These are phyloP conservation scores for Timema podura DNA, from an alignment of 2,888 invertebrate genomes.

Conservation along the genomic window DNA sequence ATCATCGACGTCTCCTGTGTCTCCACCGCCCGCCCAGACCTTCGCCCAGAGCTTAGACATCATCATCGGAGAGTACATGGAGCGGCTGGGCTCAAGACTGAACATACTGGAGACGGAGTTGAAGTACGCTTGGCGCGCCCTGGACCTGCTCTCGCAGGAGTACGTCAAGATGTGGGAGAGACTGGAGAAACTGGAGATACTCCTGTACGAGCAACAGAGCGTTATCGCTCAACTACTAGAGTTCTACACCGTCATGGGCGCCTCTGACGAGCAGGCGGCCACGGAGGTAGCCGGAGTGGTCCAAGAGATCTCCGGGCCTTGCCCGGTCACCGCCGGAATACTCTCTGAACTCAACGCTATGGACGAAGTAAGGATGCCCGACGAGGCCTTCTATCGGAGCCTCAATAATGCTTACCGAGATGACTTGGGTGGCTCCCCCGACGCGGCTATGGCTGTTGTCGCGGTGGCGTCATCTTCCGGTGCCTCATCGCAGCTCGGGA, in stretches of 20 bases:
- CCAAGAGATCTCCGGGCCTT: slow-evolving; percentile 18
- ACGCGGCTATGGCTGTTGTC: slow-evolving; percentile 40
- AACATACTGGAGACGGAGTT: slow-evolving; percentile 86
- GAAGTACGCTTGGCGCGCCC: slow-evolving; percentile 87
- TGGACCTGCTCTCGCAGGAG: slow-evolving; percentile 85
- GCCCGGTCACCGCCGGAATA: slow-evolving; percentile 29
- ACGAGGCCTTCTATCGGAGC: slow-evolving; percentile 84
- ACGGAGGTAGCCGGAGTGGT: slow-evolving; percentile 15
- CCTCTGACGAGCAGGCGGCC: slow-evolving; percentile 39
- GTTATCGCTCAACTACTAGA: slow-evolving; percentile 84
- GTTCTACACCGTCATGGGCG: slow-evolving; percentile 63
- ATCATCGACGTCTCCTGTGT: slow-evolving; percentile 20
- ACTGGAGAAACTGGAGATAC: slow-evolving; percentile 79
- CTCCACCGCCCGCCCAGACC: slow-evolving; percentile 25
- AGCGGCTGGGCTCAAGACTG: slow-evolving; percentile 78
- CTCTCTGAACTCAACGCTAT: slow-evolving; percentile 43
- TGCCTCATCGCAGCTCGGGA: slow-evolving; percentile 69
- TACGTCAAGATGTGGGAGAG: slow-evolving; percentile 93
- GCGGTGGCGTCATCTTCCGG: slow-evolving; percentile 58
- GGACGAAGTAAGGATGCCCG: slow-evolving; percentile 51
- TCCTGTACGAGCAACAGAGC: slow-evolving; percentile 84
- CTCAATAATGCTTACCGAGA: slow-evolving; percentile 84
- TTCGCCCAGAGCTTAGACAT: slow-evolving; percentile 37
- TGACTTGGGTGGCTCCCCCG: slow-evolving; percentile 59
- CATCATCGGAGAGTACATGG: slow-evolving; percentile 88